phyloP scores from a whole-genome alignment of 53 echinoderm and acorn worm genomes.

The Apostichopus leukothele region DNA sequence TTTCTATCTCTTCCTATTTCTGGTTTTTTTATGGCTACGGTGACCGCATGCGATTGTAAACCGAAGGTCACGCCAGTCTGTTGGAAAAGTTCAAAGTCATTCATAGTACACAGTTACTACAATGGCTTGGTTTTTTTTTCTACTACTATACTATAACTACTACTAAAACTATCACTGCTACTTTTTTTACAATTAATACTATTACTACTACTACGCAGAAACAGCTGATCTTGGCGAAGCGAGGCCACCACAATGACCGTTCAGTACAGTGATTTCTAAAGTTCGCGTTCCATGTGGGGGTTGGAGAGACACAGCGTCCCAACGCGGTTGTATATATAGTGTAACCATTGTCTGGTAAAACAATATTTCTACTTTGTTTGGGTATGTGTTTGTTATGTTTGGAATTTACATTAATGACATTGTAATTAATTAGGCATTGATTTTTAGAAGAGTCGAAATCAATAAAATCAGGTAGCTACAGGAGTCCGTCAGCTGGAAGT shows the following conservation, averaged over 20 bases:
- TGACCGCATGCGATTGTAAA: constrained; percentile 26
- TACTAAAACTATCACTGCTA: background rate
- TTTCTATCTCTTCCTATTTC: too few relatives aligned
- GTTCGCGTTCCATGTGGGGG: too few relatives aligned
- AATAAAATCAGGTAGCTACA: too few relatives aligned
- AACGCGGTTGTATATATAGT: too few relatives aligned
- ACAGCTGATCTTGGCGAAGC: background rate
- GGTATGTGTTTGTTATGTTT: too few relatives aligned
- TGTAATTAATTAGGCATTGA: too few relatives aligned
- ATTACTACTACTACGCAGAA: background rate
- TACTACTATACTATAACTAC: background rate
- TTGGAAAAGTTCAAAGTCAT: background rate
- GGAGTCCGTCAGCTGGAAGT: too few relatives aligned
- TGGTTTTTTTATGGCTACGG: background rate
- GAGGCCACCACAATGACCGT: background rate
- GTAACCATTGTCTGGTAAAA: too few relatives aligned
- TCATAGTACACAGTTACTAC: constrained; percentile 37
- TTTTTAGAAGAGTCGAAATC: too few relatives aligned
- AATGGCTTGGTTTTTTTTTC: background rate
- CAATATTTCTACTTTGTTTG: too few relatives aligned
- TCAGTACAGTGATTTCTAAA: background rate
- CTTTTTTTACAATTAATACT: background rate
- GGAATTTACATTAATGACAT: too few relatives aligned
- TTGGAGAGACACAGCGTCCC: too few relatives aligned
- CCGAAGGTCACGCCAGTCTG: constrained; percentile 8